These are phyloP conservation scores for Rhagologus leucostigma DNA, from an alignment of 2,113 vertebrate species.

Conservation along the genomic window DNA sequence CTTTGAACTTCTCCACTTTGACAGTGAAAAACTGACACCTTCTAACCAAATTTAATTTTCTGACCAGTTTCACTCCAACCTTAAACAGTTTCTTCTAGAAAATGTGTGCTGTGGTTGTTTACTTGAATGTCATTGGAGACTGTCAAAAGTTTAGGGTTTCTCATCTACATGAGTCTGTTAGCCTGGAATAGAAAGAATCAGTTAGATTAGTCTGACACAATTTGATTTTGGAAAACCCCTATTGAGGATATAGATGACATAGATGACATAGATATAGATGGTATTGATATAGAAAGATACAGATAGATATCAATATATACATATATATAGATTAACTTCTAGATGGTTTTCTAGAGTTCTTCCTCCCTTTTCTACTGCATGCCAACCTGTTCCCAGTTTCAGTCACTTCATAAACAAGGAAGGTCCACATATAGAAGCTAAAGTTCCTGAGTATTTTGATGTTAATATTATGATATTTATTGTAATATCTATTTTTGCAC, in stretches of 20 bases:
- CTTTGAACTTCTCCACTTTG: background rate
- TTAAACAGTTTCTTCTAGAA: background rate
- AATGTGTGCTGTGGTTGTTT: background rate
- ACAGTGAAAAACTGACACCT: background rate
- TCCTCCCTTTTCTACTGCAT: background rate
- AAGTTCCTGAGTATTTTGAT: background rate
- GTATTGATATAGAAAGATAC: background rate
- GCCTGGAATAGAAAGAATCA: background rate
- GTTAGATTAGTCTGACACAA: background rate
- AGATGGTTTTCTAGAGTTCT: background rate
- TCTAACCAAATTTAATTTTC: background rate
- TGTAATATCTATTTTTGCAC: background rate
- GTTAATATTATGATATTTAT: background rate
- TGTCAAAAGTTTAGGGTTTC: background rate
- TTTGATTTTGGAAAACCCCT: background rate
- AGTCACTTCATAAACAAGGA: background rate
- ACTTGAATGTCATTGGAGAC: background rate
- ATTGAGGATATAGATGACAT: background rate
- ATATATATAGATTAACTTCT: background rate
- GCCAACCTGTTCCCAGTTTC: background rate
- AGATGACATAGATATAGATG: background rate
- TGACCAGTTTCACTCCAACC: background rate
- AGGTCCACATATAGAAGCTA: background rate
- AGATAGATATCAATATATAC: background rate
- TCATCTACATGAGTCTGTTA: background rate